phyloP scores from a whole-genome alignment of 92 coral and sea anemone species.

The Zoanthus gigantus region DNA sequence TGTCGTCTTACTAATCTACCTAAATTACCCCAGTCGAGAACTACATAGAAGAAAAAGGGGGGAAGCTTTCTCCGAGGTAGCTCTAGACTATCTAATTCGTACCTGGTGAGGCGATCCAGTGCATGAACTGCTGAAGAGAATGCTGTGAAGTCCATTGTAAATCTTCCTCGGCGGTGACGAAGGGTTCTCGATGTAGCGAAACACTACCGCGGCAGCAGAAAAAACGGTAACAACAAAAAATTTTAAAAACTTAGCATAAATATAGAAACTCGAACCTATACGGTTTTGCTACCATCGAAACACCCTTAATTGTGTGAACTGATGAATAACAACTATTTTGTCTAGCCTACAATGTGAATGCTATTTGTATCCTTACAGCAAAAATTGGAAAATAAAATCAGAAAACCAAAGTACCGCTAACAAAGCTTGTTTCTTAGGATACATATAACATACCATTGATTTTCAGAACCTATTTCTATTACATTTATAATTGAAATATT shows the following conservation, averaged over 20 bases:
- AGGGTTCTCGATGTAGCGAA: conserved; percentile 2
- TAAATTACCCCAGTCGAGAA: conserved; percentile 35
- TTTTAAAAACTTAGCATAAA: no score
- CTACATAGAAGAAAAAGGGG: conserved; percentile 21
- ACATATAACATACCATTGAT: not conserved
- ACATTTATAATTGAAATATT: no score
- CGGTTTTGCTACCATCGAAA: not conserved
- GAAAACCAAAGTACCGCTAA: not conserved
- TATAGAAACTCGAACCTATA: not conserved
- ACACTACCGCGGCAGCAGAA: no score
- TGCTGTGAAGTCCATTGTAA: not conserved
- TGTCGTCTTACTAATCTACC: conserved; percentile 24
- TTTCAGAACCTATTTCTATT: no score
- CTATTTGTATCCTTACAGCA: conserved; percentile 4
- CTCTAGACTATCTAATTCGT: conserved; percentile 35
- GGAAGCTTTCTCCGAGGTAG: conserved; percentile 25
- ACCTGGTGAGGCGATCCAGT: not conserved
- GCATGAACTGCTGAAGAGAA: no score
- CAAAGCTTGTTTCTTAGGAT: not conserved
- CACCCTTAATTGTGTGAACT: conserved; percentile 38
- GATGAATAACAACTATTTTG: conserved; percentile 28
- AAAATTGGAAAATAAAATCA: not conserved
- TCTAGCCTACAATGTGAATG: conserved; percentile 26
- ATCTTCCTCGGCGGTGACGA: not conserved
- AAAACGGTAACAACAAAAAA: no score